phyloP scores from a whole-genome alignment of 2,797 vertebrate species.

The Hephaestus fuliginosus region DNA sequence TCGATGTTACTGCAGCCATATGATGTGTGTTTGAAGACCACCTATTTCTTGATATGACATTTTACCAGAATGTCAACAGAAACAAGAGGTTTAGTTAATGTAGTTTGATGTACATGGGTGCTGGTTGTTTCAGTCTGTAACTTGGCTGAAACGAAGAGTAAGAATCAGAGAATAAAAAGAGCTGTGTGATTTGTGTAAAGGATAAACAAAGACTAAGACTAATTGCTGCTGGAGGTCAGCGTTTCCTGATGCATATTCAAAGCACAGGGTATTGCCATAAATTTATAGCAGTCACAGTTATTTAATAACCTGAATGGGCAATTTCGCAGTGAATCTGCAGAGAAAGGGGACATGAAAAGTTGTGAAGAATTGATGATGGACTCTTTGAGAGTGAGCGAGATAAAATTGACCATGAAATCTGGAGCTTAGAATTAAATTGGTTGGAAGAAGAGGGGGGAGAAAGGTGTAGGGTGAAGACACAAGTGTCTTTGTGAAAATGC shows the following conservation, averaged over 20 bases:
- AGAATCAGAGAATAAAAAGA: slow-evolving; percentile 64
- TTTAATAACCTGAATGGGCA: slow-evolving; percentile 87
- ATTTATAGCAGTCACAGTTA: slow-evolving; percentile 85
- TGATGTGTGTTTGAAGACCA: background rate
- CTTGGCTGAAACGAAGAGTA: slow-evolving; percentile 52
- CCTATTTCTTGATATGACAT: background rate
- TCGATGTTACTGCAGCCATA: background rate
- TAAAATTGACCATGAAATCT: slow-evolving; percentile 91
- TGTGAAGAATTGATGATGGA: slow-evolving; percentile 88
- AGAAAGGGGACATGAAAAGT: slow-evolving; percentile 88
- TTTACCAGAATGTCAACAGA: slow-evolving; percentile 7
- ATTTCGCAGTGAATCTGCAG: slow-evolving; percentile 85
- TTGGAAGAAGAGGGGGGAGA: slow-evolving; percentile 76
- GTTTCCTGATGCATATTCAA: slow-evolving; percentile 81
- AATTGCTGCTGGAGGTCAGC: slow-evolving; percentile 88
- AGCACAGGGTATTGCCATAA: slow-evolving; percentile 74
- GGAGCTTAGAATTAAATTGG: slow-evolving; percentile 86
- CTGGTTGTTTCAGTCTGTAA: slow-evolving; percentile 22
- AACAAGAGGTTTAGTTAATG: background rate
- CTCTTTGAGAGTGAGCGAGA: slow-evolving; percentile 85
- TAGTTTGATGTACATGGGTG: background rate
- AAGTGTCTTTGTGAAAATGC: slow-evolving; percentile 82
- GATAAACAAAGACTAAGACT: slow-evolving; percentile 86
- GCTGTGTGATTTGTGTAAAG: slow-evolving; percentile 75
- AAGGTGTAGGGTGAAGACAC: slow-evolving; percentile 75